Base-by-base conservation (phyloP, 2,797 vertebrate species). In the Falco naumanni region DNA sequence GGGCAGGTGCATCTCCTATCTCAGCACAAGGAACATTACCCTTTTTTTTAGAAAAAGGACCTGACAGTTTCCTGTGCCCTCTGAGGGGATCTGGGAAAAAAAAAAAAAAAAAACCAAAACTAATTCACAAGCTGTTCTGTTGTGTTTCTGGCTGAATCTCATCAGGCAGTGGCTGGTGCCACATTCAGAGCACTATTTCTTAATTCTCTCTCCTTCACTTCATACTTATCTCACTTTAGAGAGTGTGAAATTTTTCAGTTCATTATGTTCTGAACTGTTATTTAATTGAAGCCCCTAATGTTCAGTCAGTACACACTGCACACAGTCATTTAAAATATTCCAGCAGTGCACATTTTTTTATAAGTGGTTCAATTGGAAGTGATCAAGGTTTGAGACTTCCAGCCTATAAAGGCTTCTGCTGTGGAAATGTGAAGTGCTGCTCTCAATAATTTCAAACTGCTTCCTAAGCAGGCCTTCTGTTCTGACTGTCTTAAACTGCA, bases 181-280 rank as follows among this genome's bases (percentile, higher is more conserved):
- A 78, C 29, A 3, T 91, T 93, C 86, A 90, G 86, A 93, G 75
- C 74, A 84, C 91, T 96, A 54, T 92, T 97, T 93, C 95, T 96
- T 94, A 93, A 94, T 96, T 92, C 86, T 95, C 90, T 90, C 77
- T 96, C 90, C 93, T 93, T 96, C 82, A 37, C 65, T 95, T 96
- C 87, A 87, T 95, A 85, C 97, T 96, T 96, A 96, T 96, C 96
- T 96, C 92, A 92, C 88, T 96, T 97, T 94, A 93, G 92, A 95
- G 94, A 91, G 95, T 96, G 96, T 97, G 97, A 97, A 95, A 89
- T 97, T 96, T 96, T 97, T 96, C 96, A 96, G 97, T 97, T 97
- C 97, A 96, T 97, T 97, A 97, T 97, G 95, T 97, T 95, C 96
- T 89, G 94, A 96, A 96, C 96, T 89, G 91, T 97, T 96, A 95